phyloP scores from a whole-genome alignment of 2,888 invertebrate species.

The Mimumesa dahlbomi region DNA sequence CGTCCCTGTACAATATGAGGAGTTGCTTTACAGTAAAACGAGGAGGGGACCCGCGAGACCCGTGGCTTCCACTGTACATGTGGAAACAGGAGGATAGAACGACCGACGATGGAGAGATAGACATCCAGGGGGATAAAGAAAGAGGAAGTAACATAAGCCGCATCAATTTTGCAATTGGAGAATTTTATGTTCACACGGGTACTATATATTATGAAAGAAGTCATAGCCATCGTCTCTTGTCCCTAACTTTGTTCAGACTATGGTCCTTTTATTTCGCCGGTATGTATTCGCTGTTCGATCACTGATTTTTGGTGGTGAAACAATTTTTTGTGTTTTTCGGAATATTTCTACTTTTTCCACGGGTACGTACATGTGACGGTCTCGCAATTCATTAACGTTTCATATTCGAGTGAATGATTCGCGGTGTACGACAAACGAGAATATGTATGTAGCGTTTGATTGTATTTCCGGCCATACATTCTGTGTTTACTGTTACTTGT shows the following conservation, averaged over 20 bases:
- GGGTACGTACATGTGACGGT: no score
- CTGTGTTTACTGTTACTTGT: no score
- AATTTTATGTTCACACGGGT: slow-evolving; percentile 79
- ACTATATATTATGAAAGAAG: slow-evolving; percentile 76
- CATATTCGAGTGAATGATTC: no score
- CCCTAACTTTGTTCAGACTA: slow-evolving; percentile 37
- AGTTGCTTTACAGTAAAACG: slow-evolving; percentile 79
- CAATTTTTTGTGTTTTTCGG: no score
- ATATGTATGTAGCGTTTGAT: no score
- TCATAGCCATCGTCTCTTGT: slow-evolving; percentile 32
- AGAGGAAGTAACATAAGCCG: slow-evolving; percentile 74
- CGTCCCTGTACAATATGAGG: slow-evolving; percentile 80
- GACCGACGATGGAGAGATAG: slow-evolving; percentile 29
- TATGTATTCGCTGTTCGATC: no score
- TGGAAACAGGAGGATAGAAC: slow-evolving; percentile 7
- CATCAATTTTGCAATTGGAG: slow-evolving; percentile 81
- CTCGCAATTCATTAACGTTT: no score
- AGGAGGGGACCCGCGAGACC: slow-evolving; percentile 78
- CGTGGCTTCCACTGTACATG: slow-evolving; percentile 37
- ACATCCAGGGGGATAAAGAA: slow-evolving; percentile 42
- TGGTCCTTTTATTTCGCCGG: no score
- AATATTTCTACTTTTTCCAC: no score
- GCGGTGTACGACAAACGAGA: no score
- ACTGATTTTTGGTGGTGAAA: no score
- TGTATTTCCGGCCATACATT: no score